Evolutionary conservation across 2,113 vertebrate genomes (phyloP).

Genomic region (Festucalex cinctus): DNA sequence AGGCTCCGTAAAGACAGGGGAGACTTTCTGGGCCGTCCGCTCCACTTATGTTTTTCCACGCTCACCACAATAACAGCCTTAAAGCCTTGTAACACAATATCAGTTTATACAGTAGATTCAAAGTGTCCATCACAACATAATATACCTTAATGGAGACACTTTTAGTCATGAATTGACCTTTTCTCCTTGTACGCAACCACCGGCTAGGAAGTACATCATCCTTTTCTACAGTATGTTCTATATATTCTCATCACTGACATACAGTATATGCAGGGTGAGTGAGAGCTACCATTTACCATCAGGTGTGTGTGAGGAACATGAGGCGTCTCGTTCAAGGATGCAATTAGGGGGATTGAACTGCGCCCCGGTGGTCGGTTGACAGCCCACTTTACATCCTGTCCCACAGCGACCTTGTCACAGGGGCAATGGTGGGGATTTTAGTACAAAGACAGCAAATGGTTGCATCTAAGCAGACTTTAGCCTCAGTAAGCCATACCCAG

Average conservation of each 20-base stretch:
- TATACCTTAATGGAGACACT: not conserved
- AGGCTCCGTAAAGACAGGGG: slow-evolving; percentile 85
- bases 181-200: not conserved
- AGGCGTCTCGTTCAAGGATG: slow-evolving; percentile 7
- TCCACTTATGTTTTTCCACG: slow-evolving; percentile 69
- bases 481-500: not conserved
- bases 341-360: slow-evolving; percentile 10
- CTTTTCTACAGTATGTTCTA: not conserved
- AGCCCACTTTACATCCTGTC: slow-evolving; percentile 7
- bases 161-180: not conserved
- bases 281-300: not conserved
- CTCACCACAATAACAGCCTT: slow-evolving; percentile 74
- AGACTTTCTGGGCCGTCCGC: slow-evolving; percentile 82
- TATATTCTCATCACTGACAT: not conserved
- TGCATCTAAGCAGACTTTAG: not conserved
- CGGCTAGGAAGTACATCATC: not conserved
- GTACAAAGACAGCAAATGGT: not conserved
- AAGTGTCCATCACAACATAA: not conserved
- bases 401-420: not conserved
- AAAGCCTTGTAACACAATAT: slow-evolving; percentile 69
- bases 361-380: slow-evolving; percentile 7
- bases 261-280: not conserved
- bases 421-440: not conserved
- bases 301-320: not conserved
- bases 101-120: slow-evolving; percentile 11